These are phyloP conservation scores for Rhyzopertha dominica DNA, from an alignment of 1,140 invertebrate genomes.

Conservation along the genomic window DNA sequence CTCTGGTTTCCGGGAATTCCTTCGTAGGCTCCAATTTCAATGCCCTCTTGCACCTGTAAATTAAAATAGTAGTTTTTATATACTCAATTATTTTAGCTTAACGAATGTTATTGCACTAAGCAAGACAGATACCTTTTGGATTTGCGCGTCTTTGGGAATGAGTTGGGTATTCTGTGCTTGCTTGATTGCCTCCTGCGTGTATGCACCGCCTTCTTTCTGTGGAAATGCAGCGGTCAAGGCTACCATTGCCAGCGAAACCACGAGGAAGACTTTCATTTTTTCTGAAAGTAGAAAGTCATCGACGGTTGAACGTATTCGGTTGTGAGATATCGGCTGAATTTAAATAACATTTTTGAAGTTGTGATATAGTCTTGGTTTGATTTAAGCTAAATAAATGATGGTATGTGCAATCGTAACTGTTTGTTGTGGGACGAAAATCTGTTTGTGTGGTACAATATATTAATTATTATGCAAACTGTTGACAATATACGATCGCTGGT, in stretches of 20 bases:
- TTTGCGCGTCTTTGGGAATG: conserved; percentile 78
- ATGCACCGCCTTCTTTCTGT: conserved; percentile 71
- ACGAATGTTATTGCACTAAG: too few relatives aligned
- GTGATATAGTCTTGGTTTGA: too few relatives aligned
- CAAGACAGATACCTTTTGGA: conserved; percentile 58
- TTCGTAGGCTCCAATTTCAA: conserved; percentile 75
- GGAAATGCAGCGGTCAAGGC: conserved; percentile 51
- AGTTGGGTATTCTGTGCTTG: conserved; percentile 77
- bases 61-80: too few relatives aligned
- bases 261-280: conserved; percentile 44
- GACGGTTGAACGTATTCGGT: background rate
- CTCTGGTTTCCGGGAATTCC: conserved; percentile 76
- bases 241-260: conserved; percentile 45
- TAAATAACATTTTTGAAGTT: too few relatives aligned
- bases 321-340: too few relatives aligned
- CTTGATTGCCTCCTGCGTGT: conserved; percentile 78
- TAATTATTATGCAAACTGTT: too few relatives aligned
- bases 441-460: too few relatives aligned
- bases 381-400: too few relatives aligned
- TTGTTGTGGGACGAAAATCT: too few relatives aligned
- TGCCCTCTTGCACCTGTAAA: conserved; percentile 70
- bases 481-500: too few relatives aligned
- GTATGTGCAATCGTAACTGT: too few relatives aligned
- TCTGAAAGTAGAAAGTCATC: conserved; percentile 1
- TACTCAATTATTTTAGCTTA: too few relatives aligned